Evolutionary conservation across 1,140 invertebrate species (phyloP).

Genomic region (Acromyrmex charruanus): DNA sequence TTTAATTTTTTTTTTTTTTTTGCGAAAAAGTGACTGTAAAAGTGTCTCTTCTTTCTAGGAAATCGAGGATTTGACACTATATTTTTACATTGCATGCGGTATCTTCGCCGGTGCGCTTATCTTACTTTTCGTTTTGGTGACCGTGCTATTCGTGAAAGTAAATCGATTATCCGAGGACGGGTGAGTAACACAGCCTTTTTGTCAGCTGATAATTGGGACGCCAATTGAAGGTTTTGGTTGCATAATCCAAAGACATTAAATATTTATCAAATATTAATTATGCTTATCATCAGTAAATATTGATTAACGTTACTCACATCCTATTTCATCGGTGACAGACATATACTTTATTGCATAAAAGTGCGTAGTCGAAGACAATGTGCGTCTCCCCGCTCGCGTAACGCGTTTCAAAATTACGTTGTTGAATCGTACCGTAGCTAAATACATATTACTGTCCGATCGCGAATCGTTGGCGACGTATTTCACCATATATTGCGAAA

Average conservation of each 20-base stretch:
- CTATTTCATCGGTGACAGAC: background rate
- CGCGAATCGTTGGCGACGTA: conserved; percentile 21
- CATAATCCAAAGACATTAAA: background rate
- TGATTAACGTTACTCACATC: background rate
- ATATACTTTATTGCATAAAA: conserved; percentile 26
- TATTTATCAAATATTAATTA: conserved; percentile 15
- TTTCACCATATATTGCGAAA: conserved; percentile 15
- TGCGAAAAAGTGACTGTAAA: background rate
- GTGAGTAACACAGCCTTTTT: conserved; percentile 77
- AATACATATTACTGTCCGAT: conserved; percentile 42
- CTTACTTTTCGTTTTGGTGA: conserved; percentile 77
- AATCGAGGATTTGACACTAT: conserved; percentile 63
- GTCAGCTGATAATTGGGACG: background rate
- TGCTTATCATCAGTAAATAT: background rate
- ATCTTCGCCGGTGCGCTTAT: conserved; percentile 69
- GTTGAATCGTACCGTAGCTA: conserved; percentile 17
- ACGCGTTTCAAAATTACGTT: conserved; percentile 38
- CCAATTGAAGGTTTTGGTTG: background rate
- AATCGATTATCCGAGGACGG: conserved; percentile 72
- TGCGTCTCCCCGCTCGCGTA: background rate
- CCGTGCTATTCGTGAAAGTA: conserved; percentile 78
- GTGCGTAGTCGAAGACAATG: background rate
- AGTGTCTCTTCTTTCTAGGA: conserved; percentile 73
- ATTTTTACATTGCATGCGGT: conserved; percentile 81
- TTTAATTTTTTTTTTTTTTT: background rate